Conservation (phyloP, 2,113 vertebrate genomes). For the Pseudorectes ferrugineus region DNA sequence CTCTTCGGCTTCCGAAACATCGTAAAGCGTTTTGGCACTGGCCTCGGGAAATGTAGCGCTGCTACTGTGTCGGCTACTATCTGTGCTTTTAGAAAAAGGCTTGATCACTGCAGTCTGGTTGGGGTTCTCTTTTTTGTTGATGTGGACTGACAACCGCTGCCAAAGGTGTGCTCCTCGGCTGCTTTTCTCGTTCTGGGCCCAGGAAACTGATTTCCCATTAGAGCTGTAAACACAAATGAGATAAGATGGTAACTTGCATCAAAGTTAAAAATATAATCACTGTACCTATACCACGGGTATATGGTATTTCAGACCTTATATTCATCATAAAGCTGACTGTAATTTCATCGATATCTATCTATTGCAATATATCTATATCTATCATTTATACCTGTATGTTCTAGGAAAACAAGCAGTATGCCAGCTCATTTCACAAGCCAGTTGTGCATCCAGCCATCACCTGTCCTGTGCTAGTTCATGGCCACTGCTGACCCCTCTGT, state of each 20-base stretch:
- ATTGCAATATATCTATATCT: neutral
- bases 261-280: neutral
- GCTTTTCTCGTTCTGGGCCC: conserved; percentile 91
- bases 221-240: conserved; percentile 76
- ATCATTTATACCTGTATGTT: neutral
- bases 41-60: conserved; percentile 74
- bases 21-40: conserved; percentile 83
- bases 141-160: conserved; percentile 94
- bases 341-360: neutral
- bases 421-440: neutral
- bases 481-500: neutral
- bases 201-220: conserved; percentile 95
- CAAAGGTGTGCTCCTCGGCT: conserved; percentile 92
- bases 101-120: conserved; percentile 98
- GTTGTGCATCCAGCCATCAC: neutral
- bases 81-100: conserved; percentile 91
- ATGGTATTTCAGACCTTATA: neutral
- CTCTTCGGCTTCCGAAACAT: conserved; percentile 85
- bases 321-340: neutral
- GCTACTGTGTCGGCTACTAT: conserved; percentile 74
- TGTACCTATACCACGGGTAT: neutral
- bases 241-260: neutral
- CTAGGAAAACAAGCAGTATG: neutral
- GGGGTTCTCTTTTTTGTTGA: conserved; percentile 92
- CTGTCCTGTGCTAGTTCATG: neutral